Conservation (phyloP, 92 coral and sea anemone species). For the Desmophyllum pertusum region DNA sequence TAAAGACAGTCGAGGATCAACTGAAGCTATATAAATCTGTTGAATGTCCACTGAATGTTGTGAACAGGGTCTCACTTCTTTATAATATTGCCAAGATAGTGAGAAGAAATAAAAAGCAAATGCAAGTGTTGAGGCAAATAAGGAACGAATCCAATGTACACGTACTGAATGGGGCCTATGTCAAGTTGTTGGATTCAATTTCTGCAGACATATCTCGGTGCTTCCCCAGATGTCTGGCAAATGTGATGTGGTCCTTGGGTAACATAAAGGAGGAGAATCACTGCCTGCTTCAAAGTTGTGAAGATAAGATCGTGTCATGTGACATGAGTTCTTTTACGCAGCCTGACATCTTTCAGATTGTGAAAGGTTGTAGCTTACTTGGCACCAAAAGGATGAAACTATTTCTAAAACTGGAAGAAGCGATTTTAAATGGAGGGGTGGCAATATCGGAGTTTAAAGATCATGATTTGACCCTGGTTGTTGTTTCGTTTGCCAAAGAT, state of each 20-base stretch:
- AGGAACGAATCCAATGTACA: not conserved
- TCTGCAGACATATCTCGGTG: not conserved
- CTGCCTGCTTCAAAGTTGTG: conserved; percentile 5
- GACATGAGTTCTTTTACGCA: not conserved
- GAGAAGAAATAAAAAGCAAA: not conserved
- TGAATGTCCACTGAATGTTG: not conserved
- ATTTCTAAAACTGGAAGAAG: conserved; percentile 14
- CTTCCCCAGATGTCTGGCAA: conserved; percentile 4
- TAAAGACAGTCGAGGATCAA: conserved; percentile 9
- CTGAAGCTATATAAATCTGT: conserved; percentile 12
- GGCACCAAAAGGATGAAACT: not conserved
- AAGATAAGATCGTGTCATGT: not conserved
- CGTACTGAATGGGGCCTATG: not conserved
- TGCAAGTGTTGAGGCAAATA: not conserved
- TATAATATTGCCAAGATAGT: conserved; percentile 23
- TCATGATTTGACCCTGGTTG: not conserved
- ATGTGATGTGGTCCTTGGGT: conserved; percentile 28
- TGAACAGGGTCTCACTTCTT: conserved; percentile 23
- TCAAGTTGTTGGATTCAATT: not conserved
- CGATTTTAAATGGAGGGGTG: conserved; percentile 13
- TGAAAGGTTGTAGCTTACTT: conserved; percentile 6
- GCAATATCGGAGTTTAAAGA: not conserved
- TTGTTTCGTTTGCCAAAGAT: conserved; percentile 20
- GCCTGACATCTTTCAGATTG: conserved; percentile 23
- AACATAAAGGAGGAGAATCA: not conserved